Evolutionary conservation across 2,113 vertebrate genomes (phyloP), one percentile per base, ranked within the genome.

Genomic region (Chamaea fasciata): DNA sequence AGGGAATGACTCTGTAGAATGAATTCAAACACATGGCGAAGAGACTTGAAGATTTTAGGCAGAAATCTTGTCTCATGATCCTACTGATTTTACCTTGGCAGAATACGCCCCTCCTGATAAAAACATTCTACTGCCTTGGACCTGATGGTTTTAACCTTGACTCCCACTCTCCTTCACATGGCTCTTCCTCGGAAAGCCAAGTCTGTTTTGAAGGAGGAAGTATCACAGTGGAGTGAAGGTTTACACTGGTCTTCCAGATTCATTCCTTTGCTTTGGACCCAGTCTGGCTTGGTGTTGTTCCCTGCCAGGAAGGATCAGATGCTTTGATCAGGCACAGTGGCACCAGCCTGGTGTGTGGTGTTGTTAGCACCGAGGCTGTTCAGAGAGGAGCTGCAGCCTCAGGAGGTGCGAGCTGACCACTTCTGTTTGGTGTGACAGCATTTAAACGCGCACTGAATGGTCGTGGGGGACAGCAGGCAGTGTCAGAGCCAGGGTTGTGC

Each of bases 61-160:
- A 83, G 77, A 93, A 94, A 67, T 68, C 55, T 88, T 88, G 86
- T 35, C 76, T 93, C 75, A 31, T 37, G n/a, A 67, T 78, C 56
- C 49, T 83, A 22, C 71, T 68, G 91, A 86, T 73, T 68, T 56
- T 31, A 1, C 77, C 6, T 27, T 33, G 78, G 69, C 81, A 80
- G 79, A 70, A 67, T n/a, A 71, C 30, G 33, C 46, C 88, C 90
- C 31, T 93, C 49, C 67, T 0, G 2, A 59, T 52, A 42, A 80
- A 94, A 93, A 68, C 80, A 39, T 27, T 75, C 62, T 26, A 53
- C 69, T 94, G 81, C 94, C 83, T 68, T 63, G 88, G 89, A 70
- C 14, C 39, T 85, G 87, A 93, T 91, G 92, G 75, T 79, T 98
- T 96, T 98, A 98, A 98, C 98, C 98, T 98, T 98, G 98, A 98